Percentiles rank a stretch among this genome's conserved stretches.
Evolutionary conservation across 2,797 vertebrate genomes (phyloP).

Genomic region (Oophaga sylvatica): DNA sequence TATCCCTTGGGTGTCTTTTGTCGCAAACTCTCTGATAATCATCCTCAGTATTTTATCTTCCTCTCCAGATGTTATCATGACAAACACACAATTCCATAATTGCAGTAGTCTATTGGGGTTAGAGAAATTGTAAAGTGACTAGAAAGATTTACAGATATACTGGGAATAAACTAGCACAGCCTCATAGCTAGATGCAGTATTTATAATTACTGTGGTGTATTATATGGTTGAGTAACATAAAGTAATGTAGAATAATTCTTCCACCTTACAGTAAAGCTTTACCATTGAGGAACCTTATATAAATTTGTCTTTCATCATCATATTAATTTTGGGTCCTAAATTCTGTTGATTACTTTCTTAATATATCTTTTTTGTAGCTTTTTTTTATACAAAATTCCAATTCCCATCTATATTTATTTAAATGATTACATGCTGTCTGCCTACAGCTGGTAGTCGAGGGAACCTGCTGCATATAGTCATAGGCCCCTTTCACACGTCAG

Average conservation of each 20-base stretch:
- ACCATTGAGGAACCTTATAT: too few relatives aligned
- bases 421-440: too few relatives aligned
- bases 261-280: too few relatives aligned
- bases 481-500: too few relatives aligned
- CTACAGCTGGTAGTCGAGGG: too few relatives aligned
- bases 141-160: neutral
- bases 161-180: neutral
- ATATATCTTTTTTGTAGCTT: too few relatives aligned
- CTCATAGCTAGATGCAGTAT: neutral
- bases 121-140: neutral
- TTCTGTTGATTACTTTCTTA: too few relatives aligned
- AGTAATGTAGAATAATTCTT: neutral
- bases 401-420: too few relatives aligned
- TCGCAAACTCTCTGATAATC: conserved; percentile 6
- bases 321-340: too few relatives aligned
- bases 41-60: neutral
- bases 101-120: neutral
- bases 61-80: conserved; percentile 1
- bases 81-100: conserved; percentile 1
- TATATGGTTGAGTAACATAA: neutral
- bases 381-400: too few relatives aligned
- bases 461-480: too few relatives aligned
- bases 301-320: too few relatives aligned
- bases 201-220: neutral
- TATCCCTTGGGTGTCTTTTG: neutral